phyloP scores from a whole-genome alignment of 2,113 vertebrate genomes.

The Gallinago media region DNA sequence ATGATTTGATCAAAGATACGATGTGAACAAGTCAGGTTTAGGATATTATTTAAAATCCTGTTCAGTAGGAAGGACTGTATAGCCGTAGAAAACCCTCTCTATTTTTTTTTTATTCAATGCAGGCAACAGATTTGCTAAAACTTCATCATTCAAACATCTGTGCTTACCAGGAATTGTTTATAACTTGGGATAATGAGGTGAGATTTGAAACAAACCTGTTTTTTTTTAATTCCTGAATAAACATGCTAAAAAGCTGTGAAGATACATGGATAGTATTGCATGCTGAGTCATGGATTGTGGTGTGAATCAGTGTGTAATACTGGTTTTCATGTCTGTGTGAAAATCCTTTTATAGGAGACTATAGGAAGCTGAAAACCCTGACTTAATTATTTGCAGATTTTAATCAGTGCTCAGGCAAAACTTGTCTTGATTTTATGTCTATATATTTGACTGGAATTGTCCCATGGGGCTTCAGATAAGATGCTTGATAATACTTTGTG shows the following conservation, averaged over 20 bases:
- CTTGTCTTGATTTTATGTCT: not conserved
- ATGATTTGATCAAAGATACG: not conserved
- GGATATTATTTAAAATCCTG: not conserved
- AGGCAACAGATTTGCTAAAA: slow-evolving; percentile 73
- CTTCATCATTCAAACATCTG: slow-evolving; percentile 75
- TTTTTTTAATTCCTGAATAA: not conserved
- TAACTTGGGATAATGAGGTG: slow-evolving; percentile 76
- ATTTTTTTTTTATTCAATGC: not conserved
- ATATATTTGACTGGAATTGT: not conserved
- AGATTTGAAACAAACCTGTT: not conserved
- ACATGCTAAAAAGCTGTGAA: not conserved
- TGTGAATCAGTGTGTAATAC: not conserved
- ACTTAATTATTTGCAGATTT: not conserved
- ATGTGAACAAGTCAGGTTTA: not conserved
- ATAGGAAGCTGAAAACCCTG: not conserved
- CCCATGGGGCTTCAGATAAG: not conserved
- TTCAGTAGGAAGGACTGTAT: not conserved
- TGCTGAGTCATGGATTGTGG: not conserved
- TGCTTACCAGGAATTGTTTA: slow-evolving; percentile 77
- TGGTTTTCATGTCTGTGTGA: not conserved
- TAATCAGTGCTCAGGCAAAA: not conserved
- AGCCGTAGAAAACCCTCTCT: not conserved
- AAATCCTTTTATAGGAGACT: not conserved
- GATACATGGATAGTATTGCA: not conserved
- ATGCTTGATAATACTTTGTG: not conserved